Conservation (phyloP, 2,113 vertebrate species). For the Manacus vitellinus region DNA sequence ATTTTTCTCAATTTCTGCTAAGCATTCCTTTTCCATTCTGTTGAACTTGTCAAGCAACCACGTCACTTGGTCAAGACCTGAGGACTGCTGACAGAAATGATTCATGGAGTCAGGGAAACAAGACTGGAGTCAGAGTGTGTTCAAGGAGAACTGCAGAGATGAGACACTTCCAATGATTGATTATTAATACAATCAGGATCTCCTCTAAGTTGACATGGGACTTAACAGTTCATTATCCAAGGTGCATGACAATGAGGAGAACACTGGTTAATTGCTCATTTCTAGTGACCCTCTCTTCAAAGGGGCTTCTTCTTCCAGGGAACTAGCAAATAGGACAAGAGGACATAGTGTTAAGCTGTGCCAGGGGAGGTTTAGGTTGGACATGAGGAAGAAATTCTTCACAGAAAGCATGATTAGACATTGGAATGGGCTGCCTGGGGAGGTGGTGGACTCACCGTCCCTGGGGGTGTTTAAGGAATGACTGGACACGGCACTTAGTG, state of each 20-base stretch:
- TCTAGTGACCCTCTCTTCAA: neutral
- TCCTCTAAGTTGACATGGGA: neutral
- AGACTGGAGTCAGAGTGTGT: neutral
- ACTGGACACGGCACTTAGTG: rapidly evolving
- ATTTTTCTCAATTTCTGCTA: neutral
- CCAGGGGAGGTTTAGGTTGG: neutral
- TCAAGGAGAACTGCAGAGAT: neutral
- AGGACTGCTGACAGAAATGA: neutral
- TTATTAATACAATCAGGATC: neutral
- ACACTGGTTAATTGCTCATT: neutral
- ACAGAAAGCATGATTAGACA: neutral
- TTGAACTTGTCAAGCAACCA: neutral
- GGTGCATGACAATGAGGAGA: neutral
- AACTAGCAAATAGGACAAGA: neutral
- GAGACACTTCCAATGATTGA: neutral
- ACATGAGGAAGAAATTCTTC: neutral
- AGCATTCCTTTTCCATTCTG: neutral
- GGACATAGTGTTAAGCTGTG: neutral
- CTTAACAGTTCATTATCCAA: neutral
- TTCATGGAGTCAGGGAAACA: neutral
- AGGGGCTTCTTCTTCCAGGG: neutral
- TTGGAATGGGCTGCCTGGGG: neutral
- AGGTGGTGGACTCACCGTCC: rapidly evolving
- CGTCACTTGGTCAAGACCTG: neutral
- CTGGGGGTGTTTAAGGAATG: neutral